phyloP scores from a whole-genome alignment of 2,113 vertebrate genomes.

The Entelurus aequoreus region DNA sequence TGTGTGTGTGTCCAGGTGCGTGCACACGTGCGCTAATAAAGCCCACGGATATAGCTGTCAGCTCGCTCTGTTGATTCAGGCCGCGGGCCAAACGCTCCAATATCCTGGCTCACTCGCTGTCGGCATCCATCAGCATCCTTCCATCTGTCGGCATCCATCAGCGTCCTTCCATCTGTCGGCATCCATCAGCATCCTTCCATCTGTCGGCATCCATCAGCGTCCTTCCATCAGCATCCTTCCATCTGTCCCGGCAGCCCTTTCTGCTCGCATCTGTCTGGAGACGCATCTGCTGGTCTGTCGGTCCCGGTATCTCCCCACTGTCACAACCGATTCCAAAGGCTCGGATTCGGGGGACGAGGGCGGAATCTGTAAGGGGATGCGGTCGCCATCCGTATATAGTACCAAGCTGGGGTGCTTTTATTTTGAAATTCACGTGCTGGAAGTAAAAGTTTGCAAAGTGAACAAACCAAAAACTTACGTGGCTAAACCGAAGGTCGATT shows the following conservation, averaged over 20 bases:
- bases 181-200: slow-evolving; percentile 52
- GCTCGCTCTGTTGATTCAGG: slow-evolving; percentile 63
- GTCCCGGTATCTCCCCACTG: slow-evolving; percentile 17
- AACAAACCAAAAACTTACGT: too few species aligned
- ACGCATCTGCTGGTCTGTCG: slow-evolving; percentile 42
- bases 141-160: slow-evolving; percentile 52
- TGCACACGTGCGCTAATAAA: slow-evolving; percentile 59
- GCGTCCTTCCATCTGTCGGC: slow-evolving; percentile 53
- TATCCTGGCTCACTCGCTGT: slow-evolving; percentile 57
- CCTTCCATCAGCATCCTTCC: too few species aligned
- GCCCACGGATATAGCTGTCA: slow-evolving; percentile 67
- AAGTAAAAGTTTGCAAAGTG: too few species aligned
- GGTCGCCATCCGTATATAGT: too few species aligned
- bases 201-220: slow-evolving; percentile 49
- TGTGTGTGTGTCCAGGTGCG: slow-evolving; percentile 11
- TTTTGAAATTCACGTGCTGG: too few species aligned
- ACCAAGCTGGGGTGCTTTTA: too few species aligned
- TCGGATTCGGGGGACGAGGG: not conserved
- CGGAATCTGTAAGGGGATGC: too few species aligned
- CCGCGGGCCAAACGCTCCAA: slow-evolving; percentile 57
- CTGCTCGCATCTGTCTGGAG: slow-evolving; percentile 24
- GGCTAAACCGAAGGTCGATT: too few species aligned
- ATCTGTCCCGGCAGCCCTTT: slow-evolving; percentile 44
- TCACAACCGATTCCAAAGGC: slow-evolving; percentile 18
- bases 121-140: slow-evolving; percentile 51